Base-by-base conservation (phyloP, 1,140 invertebrate species). In the Mya arenaria region DNA sequence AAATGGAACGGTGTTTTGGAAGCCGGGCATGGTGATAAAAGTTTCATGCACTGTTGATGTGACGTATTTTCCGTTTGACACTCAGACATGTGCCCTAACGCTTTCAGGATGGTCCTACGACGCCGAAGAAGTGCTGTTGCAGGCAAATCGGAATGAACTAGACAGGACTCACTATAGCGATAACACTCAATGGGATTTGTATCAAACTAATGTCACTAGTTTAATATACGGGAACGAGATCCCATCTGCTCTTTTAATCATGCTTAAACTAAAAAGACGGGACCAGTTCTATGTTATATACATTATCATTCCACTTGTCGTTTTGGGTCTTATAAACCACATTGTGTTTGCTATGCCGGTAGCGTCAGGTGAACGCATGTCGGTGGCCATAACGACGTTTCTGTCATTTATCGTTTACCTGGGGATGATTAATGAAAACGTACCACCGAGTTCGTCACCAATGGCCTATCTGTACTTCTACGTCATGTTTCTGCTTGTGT, bases 351-450 rank as follows among this genome's bases (percentile, higher is more conserved):
- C 93, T 84, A 89, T 95, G 66, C 94, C 94, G 6, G 93, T 94
- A 0, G 94, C 94, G 80, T 93, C 93, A 6, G 94, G 94, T 0
- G 94, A 94, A 86, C 94, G 94, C 83, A 93, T 94, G 52, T 92
- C 94, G 4, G 91, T 94, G 17, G 94, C 94, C 32, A 89, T 95
- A 37, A 94, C 94, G 5, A 93, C 94, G 4, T 90, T 95, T 4
- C 87, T 95, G 19, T 93, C 94, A 6, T 94, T 95, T 85, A 93
- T 93, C 60, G 94, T 95, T n/a, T 94, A 94, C 87, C 93, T 94
- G 92, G 86, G 94, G 63, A 93, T 93, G 72, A 93, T 95, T 44
- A 93, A 93, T 32, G 94, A 94, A 84, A 94, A 93, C 81, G 93
- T 94, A 90, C 94, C 94, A 19, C 92, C 94, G 85, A 95, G 94